phyloP scores from a whole-genome alignment of 1,140 invertebrate genomes.

The Limonius californicus region DNA sequence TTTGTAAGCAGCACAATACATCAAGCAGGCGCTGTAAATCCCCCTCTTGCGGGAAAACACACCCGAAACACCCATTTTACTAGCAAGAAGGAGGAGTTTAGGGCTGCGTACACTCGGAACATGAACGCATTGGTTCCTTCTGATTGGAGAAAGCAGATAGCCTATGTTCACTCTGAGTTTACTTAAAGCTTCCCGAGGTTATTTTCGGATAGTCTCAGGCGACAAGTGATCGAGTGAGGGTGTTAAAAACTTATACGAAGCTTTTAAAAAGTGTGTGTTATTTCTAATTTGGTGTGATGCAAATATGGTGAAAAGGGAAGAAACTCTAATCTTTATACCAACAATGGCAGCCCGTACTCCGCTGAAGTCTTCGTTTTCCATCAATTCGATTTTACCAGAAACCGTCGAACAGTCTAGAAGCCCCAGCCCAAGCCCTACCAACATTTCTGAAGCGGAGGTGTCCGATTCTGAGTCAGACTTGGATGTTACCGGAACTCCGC shows the following conservation, averaged over 20 bases:
- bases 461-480: conserved; percentile 72
- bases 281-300: conserved; percentile 1
- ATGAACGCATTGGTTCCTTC: neutral
- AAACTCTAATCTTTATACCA: conserved; percentile 50
- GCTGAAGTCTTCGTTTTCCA: conserved; percentile 69
- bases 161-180: neutral
- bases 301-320: conserved; percentile 56
- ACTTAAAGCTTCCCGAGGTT: neutral
- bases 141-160: neutral
- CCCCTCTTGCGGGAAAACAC: neutral
- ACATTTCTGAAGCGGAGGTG: conserved; percentile 27
- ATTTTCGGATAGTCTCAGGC: neutral
- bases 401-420: conserved; percentile 52
- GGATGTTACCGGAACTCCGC: conserved; percentile 61
- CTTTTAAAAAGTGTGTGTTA: neutral
- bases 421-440: conserved; percentile 43
- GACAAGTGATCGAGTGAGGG: conserved; percentile 4
- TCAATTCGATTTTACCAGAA: conserved; percentile 66
- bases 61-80: neutral
- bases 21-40: neutral
- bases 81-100: neutral
- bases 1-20: neutral
- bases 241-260: neutral
- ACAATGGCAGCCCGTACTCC: conserved; percentile 57
- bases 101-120: neutral